Evolutionary conservation across 1,140 invertebrate species (phyloP).

Genomic region (Galleria mellonella): DNA sequence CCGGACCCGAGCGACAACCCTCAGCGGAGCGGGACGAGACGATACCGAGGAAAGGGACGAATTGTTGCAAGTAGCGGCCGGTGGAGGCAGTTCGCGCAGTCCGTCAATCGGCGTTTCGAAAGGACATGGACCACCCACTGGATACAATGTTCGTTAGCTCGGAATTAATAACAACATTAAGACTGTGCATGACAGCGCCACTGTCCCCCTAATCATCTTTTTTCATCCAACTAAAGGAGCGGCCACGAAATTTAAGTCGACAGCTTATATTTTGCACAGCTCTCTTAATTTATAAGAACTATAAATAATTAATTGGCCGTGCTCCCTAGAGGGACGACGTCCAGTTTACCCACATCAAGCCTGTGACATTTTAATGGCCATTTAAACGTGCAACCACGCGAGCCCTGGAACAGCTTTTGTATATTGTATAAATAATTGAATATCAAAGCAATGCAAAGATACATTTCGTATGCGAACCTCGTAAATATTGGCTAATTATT

Average conservation of each 20-base stretch:
- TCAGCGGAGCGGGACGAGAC: constrained; percentile 12
- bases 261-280: constrained; percentile 4
- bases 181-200: constrained; percentile 23
- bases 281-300: constrained; percentile 37
- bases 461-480: constrained; percentile 10
- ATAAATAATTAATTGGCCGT: constrained; percentile 56
- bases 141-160: constrained; percentile 19
- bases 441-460: constrained; percentile 24
- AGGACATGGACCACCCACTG: too few species aligned
- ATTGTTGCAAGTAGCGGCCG: too few species aligned
- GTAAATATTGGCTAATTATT: constrained; percentile 47
- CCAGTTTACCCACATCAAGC: constrained; percentile 45
- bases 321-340: constrained; percentile 24
- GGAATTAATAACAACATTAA: constrained; percentile 45
- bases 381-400: constrained; percentile 45
- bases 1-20: constrained; percentile 32
- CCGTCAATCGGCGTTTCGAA: constrained; percentile 1
- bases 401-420: constrained; percentile 15
- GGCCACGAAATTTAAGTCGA: not conserved
- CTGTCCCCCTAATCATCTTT: not conserved
- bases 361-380: constrained; percentile 59
- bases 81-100: not conserved
- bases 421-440: constrained; percentile 24
- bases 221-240: not conserved
- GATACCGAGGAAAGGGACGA: constrained; percentile 4